Evolutionary conservation across 2,888 invertebrate genomes (phyloP).

Genomic region (Lomographa bimaculata): DNA sequence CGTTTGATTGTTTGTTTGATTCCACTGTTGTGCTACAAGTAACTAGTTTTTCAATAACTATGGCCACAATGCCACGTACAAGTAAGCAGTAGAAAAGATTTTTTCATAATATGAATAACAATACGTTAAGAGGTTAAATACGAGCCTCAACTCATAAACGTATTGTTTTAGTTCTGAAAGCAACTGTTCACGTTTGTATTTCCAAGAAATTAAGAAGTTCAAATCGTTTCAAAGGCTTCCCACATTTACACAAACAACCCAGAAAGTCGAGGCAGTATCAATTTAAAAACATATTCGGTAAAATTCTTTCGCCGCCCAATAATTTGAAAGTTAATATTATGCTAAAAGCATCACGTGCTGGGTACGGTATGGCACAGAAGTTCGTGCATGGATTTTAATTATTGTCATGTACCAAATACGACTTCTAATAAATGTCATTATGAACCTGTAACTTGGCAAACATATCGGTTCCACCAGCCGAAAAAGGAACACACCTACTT

Average conservation of each 20-base stretch:
- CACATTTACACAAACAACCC: constrained; percentile 19
- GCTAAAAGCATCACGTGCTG: constrained; percentile 66
- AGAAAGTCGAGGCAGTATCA: constrained; percentile 26
- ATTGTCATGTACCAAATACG: constrained; percentile 82
- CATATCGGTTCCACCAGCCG: constrained; percentile 16
- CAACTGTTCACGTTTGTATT: neutral
- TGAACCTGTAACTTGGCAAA: constrained; percentile 64
- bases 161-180: constrained; percentile 5
- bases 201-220: constrained; percentile 15
- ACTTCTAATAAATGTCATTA: constrained; percentile 82
- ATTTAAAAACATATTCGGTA: constrained; percentile 43
- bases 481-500: constrained; percentile 17
- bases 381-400: constrained; percentile 83
- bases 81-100: too few relatives aligned
- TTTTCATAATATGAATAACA: too few relatives aligned
- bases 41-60: too few relatives aligned
- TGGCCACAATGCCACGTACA: too few relatives aligned
- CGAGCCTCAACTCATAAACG: too few relatives aligned
- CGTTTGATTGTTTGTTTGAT: too few relatives aligned
- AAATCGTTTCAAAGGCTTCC: constrained; percentile 11
- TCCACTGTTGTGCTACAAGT: too few relatives aligned
- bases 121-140: too few relatives aligned
- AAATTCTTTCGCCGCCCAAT: constrained; percentile 54
- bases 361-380: constrained; percentile 74
- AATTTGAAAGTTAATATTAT: constrained; percentile 71